These are phyloP conservation scores for Drosophila lacertosa DNA, from an alignment of 1,140 invertebrate species.

Conservation along the genomic window DNA sequence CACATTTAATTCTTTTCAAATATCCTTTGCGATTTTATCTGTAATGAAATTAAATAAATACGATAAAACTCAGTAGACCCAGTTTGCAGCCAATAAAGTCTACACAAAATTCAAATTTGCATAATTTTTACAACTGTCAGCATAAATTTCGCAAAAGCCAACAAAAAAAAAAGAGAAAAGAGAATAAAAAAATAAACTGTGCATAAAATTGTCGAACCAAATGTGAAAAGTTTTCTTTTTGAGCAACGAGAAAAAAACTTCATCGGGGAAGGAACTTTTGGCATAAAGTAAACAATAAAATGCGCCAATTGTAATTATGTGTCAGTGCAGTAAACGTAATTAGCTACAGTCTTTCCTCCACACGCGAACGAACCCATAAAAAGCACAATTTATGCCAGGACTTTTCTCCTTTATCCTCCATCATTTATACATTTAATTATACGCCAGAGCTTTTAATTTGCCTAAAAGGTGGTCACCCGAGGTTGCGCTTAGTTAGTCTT, in stretches of 20 bases:
- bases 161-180: constrained; percentile 25
- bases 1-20: too few species aligned
- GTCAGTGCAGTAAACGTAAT: constrained; percentile 61
- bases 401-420: constrained; percentile 21
- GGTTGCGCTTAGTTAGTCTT: constrained; percentile 6
- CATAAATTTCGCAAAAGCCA: constrained; percentile 62
- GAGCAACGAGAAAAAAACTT: constrained; percentile 31
- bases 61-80: not conserved
- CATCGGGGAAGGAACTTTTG: constrained; percentile 42
- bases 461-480: constrained; percentile 5
- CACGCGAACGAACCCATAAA: constrained; percentile 29
- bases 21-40: not conserved
- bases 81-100: constrained; percentile 36
- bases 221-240: constrained; percentile 60
- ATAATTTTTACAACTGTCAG: constrained; percentile 65
- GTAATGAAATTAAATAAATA: constrained; percentile 8
- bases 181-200: constrained; percentile 49
- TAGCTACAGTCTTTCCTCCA: constrained; percentile 40
- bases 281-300: constrained; percentile 74
- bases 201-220: constrained; percentile 50
- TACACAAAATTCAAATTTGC: constrained; percentile 37
- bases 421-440: constrained; percentile 58
- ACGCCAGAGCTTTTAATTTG: not conserved
- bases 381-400: constrained; percentile 40
- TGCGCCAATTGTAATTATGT: constrained; percentile 71